These are phyloP conservation scores for Prunella himalayana DNA, from an alignment of 2,113 vertebrate species.

Conservation along the genomic window DNA sequence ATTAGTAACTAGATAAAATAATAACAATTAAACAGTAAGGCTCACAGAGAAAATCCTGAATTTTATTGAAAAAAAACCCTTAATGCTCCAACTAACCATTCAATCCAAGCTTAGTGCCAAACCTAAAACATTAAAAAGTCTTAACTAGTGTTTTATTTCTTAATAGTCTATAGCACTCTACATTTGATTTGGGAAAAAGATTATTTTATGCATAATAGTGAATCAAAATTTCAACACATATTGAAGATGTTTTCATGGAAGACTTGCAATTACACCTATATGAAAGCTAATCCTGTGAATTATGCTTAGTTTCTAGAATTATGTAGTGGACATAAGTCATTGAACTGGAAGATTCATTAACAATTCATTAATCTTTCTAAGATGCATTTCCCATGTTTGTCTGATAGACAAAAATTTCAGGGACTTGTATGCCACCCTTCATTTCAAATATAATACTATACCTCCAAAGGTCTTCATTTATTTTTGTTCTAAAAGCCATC, in stretches of 20 bases:
- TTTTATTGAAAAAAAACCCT: neutral
- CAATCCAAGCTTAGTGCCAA: neutral
- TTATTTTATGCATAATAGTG: neutral
- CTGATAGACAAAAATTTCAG: neutral
- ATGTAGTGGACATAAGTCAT: neutral
- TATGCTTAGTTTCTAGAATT: neutral
- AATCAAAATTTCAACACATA: neutral
- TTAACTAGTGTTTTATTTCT: neutral
- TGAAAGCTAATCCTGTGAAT: neutral
- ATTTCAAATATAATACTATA: neutral
- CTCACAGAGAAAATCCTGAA: neutral
- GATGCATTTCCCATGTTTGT: neutral
- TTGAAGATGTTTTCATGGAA: neutral
- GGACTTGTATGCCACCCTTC: neutral
- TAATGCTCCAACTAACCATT: neutral
- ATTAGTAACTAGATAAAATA: neutral
- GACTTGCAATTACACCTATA: neutral
- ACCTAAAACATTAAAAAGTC: neutral
- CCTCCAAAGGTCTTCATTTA: neutral
- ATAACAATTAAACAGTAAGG: neutral
- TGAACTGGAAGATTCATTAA: slow-evolving; percentile 34
- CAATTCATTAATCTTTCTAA: slow-evolving; percentile 10
- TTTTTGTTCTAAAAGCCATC: slow-evolving; percentile 35
- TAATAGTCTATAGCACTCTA: neutral
- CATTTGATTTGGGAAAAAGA: neutral